Evolutionary conservation across 2,113 vertebrate genomes (phyloP).

Genomic region (Hassar affinis): DNA sequence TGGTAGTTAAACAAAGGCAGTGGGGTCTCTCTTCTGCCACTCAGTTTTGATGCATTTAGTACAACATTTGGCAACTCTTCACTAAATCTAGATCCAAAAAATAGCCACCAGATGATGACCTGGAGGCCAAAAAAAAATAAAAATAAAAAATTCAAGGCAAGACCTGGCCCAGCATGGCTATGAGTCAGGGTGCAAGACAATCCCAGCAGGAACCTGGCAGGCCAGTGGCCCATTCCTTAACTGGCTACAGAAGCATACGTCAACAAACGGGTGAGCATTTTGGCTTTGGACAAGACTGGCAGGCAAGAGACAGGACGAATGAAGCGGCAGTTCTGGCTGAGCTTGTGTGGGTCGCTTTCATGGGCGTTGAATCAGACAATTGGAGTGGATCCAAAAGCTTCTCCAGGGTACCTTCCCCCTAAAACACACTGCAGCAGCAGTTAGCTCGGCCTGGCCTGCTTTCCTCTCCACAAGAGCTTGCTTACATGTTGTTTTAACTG

Average conservation of each 20-base stretch:
- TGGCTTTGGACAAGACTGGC: conserved; percentile 40
- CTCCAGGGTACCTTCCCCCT: conserved; percentile 24
- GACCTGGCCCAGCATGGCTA: conserved; percentile 25
- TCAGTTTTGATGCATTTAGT: not conserved
- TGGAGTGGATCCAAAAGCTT: conserved; percentile 40
- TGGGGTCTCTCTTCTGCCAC: not conserved
- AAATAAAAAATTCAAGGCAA: not conserved
- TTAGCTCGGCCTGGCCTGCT: conserved; percentile 34
- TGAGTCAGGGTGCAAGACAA: conserved; percentile 3
- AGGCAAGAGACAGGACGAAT: conserved; percentile 6
- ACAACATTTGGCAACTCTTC: not conserved
- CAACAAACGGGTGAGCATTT: conserved; percentile 42
- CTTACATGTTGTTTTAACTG: conserved; percentile 21
- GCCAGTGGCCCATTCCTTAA: conserved; percentile 21
- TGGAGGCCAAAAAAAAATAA: conserved; percentile 10
- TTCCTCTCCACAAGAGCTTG: conserved; percentile 29
- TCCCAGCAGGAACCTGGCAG: conserved; percentile 43
- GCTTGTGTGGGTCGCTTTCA: conserved; percentile 45
- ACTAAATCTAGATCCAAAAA: conserved; percentile 1
- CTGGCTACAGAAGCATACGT: conserved; percentile 46
- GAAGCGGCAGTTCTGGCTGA: conserved; percentile 30
- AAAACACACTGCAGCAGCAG: conserved; percentile 21
- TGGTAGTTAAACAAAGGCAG: not conserved
- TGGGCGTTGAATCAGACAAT: conserved; percentile 41
- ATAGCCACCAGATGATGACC: not conserved